phyloP scores from a whole-genome alignment of 2,113 vertebrate species.

The Mus pahari region DNA sequence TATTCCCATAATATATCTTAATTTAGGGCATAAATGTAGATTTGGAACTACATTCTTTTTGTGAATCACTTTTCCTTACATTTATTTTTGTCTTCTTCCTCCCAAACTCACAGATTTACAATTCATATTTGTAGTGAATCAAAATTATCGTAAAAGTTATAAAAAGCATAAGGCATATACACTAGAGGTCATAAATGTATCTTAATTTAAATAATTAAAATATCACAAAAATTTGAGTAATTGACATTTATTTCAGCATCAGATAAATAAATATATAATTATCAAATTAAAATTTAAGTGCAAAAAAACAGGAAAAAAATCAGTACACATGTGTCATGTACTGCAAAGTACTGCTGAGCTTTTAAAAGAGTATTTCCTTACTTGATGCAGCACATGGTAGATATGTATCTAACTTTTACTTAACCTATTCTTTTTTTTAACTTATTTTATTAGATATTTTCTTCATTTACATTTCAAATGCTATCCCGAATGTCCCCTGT shows the following conservation, averaged over 20 bases:
- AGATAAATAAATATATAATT: slow-evolving; percentile 30
- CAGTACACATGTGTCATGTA: slow-evolving; percentile 10
- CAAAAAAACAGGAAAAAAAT: slow-evolving; percentile 50
- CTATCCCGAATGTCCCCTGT: too few relatives aligned
- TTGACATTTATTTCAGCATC: slow-evolving; percentile 57
- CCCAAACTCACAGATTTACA: not conserved
- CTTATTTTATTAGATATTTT: too few relatives aligned
- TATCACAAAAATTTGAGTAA: slow-evolving; percentile 19
- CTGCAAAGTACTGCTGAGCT: not conserved
- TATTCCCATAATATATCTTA: slow-evolving; percentile 57
- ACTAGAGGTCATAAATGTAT: not conserved
- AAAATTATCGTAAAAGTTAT: slow-evolving; percentile 16
- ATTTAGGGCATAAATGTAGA: slow-evolving; percentile 27
- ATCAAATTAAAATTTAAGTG: slow-evolving; percentile 29
- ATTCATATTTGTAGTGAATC: slow-evolving; percentile 36
- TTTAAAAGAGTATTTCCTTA: not conserved
- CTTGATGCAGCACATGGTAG: not conserved
- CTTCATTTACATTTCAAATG: too few relatives aligned
- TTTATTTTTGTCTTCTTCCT: not conserved
- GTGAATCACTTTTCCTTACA: slow-evolving; percentile 33
- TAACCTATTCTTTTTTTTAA: slow-evolving; percentile 41
- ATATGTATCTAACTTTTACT: not conserved
- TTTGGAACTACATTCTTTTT: slow-evolving; percentile 46
- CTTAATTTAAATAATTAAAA: slow-evolving; percentile 62
- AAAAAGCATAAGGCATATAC: slow-evolving; percentile 39